Conservation (phyloP, 2,113 vertebrate species). For the Puffinus mauretanicus region DNA sequence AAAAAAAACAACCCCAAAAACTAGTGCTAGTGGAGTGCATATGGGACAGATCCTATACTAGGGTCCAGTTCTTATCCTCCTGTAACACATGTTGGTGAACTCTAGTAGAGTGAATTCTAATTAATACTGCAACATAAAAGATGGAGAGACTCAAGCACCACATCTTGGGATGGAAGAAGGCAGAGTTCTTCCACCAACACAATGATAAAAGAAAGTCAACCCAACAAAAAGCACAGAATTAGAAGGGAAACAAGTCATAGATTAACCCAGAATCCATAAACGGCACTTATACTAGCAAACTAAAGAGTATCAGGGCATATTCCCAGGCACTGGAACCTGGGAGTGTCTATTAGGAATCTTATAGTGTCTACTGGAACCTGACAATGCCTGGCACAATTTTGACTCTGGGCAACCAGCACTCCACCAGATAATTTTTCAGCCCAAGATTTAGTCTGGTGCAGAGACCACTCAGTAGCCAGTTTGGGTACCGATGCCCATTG, state of each 20-base stretch:
- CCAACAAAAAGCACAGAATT: neutral
- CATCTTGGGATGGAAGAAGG: neutral
- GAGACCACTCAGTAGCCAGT: neutral
- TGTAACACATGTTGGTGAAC: neutral
- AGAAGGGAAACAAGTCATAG: neutral
- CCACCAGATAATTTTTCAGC: neutral
- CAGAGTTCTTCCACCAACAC: neutral
- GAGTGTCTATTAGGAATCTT: neutral
- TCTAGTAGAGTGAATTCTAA: neutral
- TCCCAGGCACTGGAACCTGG: neutral
- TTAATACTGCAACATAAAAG: neutral
- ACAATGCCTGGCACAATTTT: neutral
- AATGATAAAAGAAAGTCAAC: neutral
- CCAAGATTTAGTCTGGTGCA: neutral
- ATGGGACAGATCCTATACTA: neutral
- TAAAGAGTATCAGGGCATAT: neutral
- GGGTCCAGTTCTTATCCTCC: neutral
- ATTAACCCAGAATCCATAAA: neutral
- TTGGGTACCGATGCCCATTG: neutral
- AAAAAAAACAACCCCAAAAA: fast-evolving
- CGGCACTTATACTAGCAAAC: neutral
- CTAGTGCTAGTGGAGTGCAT: neutral
- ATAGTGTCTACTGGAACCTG: neutral
- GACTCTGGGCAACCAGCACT: neutral
- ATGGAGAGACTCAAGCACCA: neutral